Evolutionary conservation across 2,113 vertebrate species (phyloP).

Genomic region (Protomyctophum bolini): DNA sequence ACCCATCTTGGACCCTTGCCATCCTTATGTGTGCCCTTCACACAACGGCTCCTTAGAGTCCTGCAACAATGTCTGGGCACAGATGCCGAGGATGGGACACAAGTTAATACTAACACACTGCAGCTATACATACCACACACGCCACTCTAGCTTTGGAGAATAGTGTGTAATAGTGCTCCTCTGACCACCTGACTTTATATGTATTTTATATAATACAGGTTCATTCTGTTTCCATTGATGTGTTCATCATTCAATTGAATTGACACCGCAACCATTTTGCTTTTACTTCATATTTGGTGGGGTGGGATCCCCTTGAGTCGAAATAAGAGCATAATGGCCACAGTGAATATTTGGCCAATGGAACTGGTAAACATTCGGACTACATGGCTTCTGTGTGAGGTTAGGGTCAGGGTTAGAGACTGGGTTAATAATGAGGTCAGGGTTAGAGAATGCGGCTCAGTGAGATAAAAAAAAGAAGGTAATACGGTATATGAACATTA

Average conservation of each 20-base stretch:
- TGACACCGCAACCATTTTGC: no score
- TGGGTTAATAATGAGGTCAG: no score
- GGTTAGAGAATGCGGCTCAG: neutral
- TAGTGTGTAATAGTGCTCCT: no score
- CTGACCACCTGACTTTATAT: no score
- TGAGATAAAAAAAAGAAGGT: neutral
- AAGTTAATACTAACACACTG: slow-evolving; percentile 10
- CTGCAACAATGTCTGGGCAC: slow-evolving; percentile 31
- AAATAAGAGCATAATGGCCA: no score
- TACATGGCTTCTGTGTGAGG: no score
- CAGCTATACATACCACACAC: neutral
- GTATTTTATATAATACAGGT: neutral
- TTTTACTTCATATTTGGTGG: no score
- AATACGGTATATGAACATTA: no score
- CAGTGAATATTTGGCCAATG: no score
- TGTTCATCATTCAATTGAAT: neutral
- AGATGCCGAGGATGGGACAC: slow-evolving; percentile 9
- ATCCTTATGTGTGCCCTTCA: slow-evolving; percentile 20
- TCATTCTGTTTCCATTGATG: neutral
- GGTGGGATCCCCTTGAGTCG: no score
- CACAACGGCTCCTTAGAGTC: slow-evolving; percentile 44
- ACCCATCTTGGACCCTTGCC: neutral
- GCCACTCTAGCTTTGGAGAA: no score
- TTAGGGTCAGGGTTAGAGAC: no score
- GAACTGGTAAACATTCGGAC: neutral